Evolutionary conservation across 2,113 vertebrate genomes (phyloP).

Genomic region (Macquaria australasica): DNA sequence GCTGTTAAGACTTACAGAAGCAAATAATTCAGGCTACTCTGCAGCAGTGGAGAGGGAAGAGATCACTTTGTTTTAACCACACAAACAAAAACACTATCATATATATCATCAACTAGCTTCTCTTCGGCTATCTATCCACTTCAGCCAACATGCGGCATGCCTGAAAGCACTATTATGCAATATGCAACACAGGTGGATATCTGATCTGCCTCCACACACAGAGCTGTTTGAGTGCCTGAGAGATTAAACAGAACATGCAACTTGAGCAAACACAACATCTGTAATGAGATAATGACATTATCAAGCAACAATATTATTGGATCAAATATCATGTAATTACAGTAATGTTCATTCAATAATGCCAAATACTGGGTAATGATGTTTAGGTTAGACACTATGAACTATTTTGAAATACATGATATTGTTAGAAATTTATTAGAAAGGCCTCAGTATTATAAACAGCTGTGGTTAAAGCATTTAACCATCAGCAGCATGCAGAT

Average conservation of each 20-base stretch:
- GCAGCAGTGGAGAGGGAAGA: background rate
- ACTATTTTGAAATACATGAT: background rate
- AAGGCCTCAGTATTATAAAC: background rate
- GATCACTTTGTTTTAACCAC: conserved; percentile 14
- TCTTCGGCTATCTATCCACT: background rate
- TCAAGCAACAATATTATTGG: background rate
- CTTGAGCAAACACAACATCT: background rate
- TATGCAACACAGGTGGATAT: conserved; percentile 30
- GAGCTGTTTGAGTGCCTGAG: background rate
- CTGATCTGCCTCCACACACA: background rate
- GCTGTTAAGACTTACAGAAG: conserved; percentile 43
- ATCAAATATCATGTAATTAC: background rate
- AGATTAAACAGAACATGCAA: background rate
- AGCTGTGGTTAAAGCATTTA: background rate
- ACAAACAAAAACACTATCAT: background rate
- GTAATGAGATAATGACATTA: background rate
- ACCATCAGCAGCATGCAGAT: background rate
- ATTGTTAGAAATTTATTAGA: background rate
- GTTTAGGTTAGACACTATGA: background rate
- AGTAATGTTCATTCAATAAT: background rate
- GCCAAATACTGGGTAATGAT: background rate
- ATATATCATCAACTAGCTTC: background rate
- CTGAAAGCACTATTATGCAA: conserved; percentile 29
- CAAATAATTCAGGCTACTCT: conserved; percentile 20
- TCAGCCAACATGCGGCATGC: conserved; percentile 19